Evolutionary conservation across 2,113 vertebrate species (phyloP), one percentile per base, ranked within the genome.

Genomic region (Melanotaenia duboulayi): DNA sequence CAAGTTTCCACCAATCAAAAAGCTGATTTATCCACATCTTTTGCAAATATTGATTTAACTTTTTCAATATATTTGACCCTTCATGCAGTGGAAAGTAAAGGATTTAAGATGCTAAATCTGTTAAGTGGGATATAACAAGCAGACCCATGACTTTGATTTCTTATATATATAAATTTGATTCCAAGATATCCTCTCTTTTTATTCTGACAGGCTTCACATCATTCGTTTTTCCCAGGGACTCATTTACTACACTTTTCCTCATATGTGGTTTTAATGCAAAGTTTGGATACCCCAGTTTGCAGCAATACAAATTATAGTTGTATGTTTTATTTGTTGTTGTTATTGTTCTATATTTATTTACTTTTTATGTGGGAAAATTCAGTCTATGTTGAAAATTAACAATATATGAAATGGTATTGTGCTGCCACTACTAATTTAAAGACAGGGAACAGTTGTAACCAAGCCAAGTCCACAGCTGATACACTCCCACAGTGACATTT

Each of bases 31-130:
- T 78, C 56, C 81, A 82, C 66, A 86, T 85, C 76, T 86, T 71
- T 76, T 82, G 72, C 78, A 92, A 62, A 32, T 76, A 77, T 79
- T 91, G 83, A 69, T 11, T 74, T 32, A 72, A 35, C 76, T 64
- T 68, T 62, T 73, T 49, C 69, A 84, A 32, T 49, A 54, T 80
- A 77, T 80, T n/a, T 81, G 80, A 83, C 68, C 76, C 77, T 61
- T 86, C 35, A 76, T 65, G 70, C 86, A 75, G 63, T 79, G 24
- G 62, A 87, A 80, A 81, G 67, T 83, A 65, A 74, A 82, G 81
- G 74, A 49, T 64, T 71, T 78, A 80, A 83, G 69, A 76, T 60
- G 66, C 54, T 81, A 76, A 88, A 74, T 85, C 82, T 83, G 78
- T 76, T 79, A 74, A 82, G 51, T 67, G 42, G 66, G 25, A 78